Conservation (phyloP, 2,888 invertebrate genomes). For the Bombylius major region DNA sequence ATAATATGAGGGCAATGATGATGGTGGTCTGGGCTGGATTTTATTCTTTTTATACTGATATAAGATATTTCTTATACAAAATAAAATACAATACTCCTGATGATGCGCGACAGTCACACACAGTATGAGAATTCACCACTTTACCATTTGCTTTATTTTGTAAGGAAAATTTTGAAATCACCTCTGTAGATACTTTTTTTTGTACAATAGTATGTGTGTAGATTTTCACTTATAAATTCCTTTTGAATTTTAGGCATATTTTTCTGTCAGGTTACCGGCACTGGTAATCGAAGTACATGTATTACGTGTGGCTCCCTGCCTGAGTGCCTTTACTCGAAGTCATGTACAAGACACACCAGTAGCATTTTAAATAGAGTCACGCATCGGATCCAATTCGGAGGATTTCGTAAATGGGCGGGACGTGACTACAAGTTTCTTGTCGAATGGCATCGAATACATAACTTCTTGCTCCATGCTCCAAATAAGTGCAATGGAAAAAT, state of each 20-base stretch:
- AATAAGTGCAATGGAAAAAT: not conserved
- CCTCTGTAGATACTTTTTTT: not conserved
- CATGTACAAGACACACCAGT: constrained; percentile 38
- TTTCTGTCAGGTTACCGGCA: not conserved
- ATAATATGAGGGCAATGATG: not conserved
- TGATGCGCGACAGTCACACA: not conserved
- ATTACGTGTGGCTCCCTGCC: not conserved
- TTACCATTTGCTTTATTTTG: too few relatives aligned
- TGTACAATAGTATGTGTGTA: too few relatives aligned
- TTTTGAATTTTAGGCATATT: not conserved
- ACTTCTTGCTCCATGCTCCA: not conserved
- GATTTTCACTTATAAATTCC: too few relatives aligned
- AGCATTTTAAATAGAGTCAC: constrained; percentile 39
- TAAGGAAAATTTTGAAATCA: not conserved
- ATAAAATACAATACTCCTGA: not conserved
- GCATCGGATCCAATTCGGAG: constrained; percentile 22
- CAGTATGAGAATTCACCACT: not conserved
- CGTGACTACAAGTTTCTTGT: constrained; percentile 32
- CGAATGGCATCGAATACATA: constrained; percentile 21
- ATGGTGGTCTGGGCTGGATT: constrained; percentile 3
- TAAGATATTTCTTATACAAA: not conserved
- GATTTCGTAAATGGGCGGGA: constrained; percentile 38
- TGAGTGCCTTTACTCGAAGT: constrained; percentile 20
- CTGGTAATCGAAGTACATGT: not conserved
- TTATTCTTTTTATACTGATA: not conserved